A percentile compares a stretch with the other conserved stretches of the same genome.
phyloP scores from a whole-genome alignment of 2,113 vertebrate species.

The Taurulus bubalis region DNA sequence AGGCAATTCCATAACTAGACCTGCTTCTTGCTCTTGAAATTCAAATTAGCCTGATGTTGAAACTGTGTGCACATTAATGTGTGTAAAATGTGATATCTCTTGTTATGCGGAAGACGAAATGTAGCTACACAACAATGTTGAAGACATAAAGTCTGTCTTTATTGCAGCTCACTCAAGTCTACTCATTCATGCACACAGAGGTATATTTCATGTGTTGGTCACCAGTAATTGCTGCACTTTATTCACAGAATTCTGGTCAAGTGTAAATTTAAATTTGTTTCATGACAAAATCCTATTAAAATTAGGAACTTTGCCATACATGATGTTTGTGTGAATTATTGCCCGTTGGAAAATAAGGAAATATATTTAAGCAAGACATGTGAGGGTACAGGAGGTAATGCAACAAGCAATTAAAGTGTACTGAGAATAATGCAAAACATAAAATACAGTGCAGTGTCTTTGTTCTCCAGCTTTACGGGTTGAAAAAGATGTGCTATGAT shows the following conservation, averaged over 20 bases:
- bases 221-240: conserved; percentile 8
- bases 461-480: conserved; percentile 36
- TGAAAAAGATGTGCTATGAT: conserved; percentile 45
- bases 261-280: not conserved
- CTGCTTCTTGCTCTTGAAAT: not conserved
- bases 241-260: not conserved
- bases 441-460: conserved; percentile 22
- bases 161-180: not conserved
- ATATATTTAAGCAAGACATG: conserved; percentile 2
- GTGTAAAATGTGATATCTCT: not conserved
- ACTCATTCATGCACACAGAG: not conserved
- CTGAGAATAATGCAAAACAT: conserved; percentile 32
- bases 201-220: not conserved
- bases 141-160: not conserved
- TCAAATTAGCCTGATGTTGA: not conserved
- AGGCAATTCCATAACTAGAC: too few species aligned
- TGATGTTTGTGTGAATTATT: conserved; percentile 14
- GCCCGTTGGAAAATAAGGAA: conserved; percentile 32
- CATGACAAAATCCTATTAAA: conserved; percentile 9
- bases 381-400: conserved; percentile 24
- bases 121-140: not conserved
- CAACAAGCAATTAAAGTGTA: conserved; percentile 40
- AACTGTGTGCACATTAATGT: not conserved
- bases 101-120: not conserved
- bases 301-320: conserved; percentile 6